Percentiles rank a stretch among this genome's conserved stretches.
Conservation (phyloP, 2,888 invertebrate genomes). For the Hydriomena furcata region DNA sequence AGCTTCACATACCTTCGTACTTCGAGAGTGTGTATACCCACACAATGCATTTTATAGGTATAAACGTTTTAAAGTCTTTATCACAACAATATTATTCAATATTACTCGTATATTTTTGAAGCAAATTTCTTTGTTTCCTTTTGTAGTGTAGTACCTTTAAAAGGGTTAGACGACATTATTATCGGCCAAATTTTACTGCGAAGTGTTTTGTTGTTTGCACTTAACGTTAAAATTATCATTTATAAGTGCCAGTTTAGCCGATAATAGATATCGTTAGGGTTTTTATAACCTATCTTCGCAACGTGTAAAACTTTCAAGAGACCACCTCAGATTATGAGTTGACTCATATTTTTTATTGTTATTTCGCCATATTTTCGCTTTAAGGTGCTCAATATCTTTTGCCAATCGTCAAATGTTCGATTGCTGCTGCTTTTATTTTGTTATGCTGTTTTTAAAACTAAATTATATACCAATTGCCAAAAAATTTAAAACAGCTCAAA, state of each 20-base stretch:
- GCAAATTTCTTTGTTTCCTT: slow-evolving; percentile 10
- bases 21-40: neutral
- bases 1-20: too few species aligned
- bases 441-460: too few species aligned
- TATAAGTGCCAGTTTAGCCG: slow-evolving; percentile 5
- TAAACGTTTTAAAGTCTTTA: slow-evolving; percentile 19
- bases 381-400: too few species aligned
- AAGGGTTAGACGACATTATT: slow-evolving; percentile 19
- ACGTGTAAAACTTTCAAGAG: neutral
- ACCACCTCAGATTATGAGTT: too few species aligned
- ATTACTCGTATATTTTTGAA: slow-evolving; percentile 14
- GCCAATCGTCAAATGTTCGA: too few species aligned
- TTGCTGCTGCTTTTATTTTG: too few species aligned
- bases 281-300: slow-evolving; percentile 4
- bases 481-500: too few species aligned
- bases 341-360: too few species aligned
- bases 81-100: slow-evolving; percentile 11
- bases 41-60: slow-evolving; percentile 4
- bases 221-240: slow-evolving; percentile 19
- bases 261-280: slow-evolving; percentile 6
- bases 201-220: slow-evolving; percentile 23
- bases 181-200: slow-evolving; percentile 23
- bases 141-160: slow-evolving; percentile 19
- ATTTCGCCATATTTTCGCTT: too few species aligned
- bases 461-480: too few species aligned